Conservation (phyloP, 2,113 vertebrate species). For the Trogon melanurus region DNA sequence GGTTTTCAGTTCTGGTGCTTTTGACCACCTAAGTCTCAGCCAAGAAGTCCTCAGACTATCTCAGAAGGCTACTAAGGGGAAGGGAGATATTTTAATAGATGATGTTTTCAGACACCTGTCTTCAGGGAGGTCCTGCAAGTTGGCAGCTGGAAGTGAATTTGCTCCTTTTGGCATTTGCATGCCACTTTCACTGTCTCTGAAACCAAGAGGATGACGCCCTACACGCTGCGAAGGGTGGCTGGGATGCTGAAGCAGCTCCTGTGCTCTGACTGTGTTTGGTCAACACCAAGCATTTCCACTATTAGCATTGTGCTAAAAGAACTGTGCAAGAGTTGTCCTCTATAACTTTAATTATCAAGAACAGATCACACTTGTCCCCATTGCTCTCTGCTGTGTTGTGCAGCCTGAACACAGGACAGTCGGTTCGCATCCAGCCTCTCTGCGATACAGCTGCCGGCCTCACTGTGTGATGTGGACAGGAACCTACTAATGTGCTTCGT, state of each 20-base stretch:
- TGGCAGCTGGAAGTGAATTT: neutral
- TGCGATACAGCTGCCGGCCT: neutral
- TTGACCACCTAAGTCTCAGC: neutral
- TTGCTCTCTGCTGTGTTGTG: neutral
- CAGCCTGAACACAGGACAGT: neutral
- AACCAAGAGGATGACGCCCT: neutral
- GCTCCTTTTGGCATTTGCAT: neutral
- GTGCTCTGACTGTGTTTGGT: accelerated
- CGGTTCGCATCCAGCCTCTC: neutral
- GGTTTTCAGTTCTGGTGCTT: neutral
- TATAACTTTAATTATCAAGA: neutral
- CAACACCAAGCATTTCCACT: neutral
- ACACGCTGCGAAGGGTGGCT: neutral
- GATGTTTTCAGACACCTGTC: neutral
- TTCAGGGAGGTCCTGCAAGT: neutral
- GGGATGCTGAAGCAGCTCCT: neutral
- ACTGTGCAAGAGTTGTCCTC: neutral
- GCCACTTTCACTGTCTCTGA: neutral
- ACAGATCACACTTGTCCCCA: neutral
- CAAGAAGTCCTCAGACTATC: accelerated
- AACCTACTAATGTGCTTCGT: neutral
- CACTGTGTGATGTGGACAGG: neutral
- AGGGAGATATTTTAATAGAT: neutral
- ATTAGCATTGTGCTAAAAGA: neutral
- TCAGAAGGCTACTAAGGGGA: neutral